Base-by-base conservation (phyloP, 2,888 invertebrate species). In the Chironomus riparius region DNA sequence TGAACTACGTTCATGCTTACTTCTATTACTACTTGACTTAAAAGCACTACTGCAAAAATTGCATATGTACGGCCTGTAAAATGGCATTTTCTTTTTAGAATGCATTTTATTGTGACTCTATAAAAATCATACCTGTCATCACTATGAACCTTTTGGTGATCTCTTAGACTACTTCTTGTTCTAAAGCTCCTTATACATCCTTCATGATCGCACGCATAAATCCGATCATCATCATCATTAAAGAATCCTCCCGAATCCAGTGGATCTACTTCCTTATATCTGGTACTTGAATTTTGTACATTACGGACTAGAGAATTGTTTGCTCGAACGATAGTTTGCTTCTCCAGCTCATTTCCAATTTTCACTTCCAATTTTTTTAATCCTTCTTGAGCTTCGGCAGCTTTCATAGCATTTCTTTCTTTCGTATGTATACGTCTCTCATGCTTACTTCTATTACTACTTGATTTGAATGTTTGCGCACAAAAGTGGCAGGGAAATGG, bases 401-500 rank as follows among this genome's bases (percentile, higher is more conserved):
- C 38, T 28, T 56, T 50, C 72, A 62, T 62, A n/a, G 72, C 62
- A 15, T 62, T 62, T 3, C 72, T 28, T 28, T 72, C 61, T 38
- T 38, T 47, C 2, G 72, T 4, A n/a, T 72, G 72, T 18, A 72
- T 72, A 4, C 72, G 13, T 18, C 72, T 13, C 28, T 72, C 72
- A 4, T 72, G 72, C 21, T 72, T 72, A 6, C 22, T 22, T 62
- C 72, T 22, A 72, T 72, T 72, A 18, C 28, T 38, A 38, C 72
- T 72, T 12, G 61, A 61, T 47, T 72, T 72, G 47, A 72, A 72
- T 15, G 72, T 62, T 47, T 72, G 72, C 10, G 28, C 61, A 15
- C 72, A 72, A 38, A 62, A 72, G 62, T 72, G 72, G 38, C 72
- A 72, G 6, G 61, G 28, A 38, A 72, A 72, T 7, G 72, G 72